Percentiles rank a stretch among this genome's conserved stretches.
Conservation (phyloP, 2,113 vertebrate genomes). For the Panthera uncia region DNA sequence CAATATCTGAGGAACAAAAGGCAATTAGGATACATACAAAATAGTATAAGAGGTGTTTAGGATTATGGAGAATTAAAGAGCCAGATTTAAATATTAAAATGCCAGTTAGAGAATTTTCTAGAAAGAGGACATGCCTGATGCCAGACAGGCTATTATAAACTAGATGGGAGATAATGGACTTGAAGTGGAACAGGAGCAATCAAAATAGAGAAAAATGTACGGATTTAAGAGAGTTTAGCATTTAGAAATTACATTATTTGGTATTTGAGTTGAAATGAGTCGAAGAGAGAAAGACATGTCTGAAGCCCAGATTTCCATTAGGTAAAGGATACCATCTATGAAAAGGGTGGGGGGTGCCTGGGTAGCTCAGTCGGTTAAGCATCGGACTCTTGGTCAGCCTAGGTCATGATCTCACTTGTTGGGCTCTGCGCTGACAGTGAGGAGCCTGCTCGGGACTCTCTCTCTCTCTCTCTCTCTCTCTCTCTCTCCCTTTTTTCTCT, state of each 20-base stretch:
- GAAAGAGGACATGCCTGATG: background rate
- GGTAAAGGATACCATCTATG: background rate
- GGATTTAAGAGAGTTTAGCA: background rate
- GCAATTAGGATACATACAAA: background rate
- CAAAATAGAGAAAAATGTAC: background rate
- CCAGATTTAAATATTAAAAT: background rate
- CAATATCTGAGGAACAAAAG: background rate
- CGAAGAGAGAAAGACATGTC: background rate
- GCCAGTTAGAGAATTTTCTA: background rate
- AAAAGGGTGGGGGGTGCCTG: no score
- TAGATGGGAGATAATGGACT: background rate
- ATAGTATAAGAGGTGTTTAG: background rate
- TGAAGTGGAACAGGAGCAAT: background rate
- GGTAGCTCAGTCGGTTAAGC: no score
- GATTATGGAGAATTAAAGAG: background rate
- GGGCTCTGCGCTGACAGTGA: no score
- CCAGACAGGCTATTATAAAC: background rate
- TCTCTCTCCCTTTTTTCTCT: no score
- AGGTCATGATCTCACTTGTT: no score
- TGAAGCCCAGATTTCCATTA: background rate
- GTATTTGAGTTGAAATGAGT: background rate
- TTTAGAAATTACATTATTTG: background rate
- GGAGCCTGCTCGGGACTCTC: no score
- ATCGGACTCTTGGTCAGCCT: no score
- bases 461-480: no score